Percentiles rank a stretch among this genome's conserved stretches.
Evolutionary conservation across 2,113 vertebrate genomes (phyloP).

Genomic region (Aegithalos caudatus): DNA sequence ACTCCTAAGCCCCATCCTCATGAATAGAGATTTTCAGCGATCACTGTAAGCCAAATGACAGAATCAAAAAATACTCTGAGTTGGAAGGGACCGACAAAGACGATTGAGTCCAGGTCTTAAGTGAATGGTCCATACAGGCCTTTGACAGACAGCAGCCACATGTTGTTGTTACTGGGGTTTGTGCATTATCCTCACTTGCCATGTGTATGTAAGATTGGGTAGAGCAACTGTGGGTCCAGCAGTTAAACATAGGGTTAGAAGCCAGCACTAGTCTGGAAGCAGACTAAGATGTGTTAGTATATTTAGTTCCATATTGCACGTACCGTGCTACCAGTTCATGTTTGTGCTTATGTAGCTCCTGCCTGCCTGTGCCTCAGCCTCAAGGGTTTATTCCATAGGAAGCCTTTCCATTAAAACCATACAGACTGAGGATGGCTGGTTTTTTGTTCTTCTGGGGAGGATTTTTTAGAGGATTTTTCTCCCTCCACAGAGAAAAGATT

Average conservation of each 20-base stretch:
- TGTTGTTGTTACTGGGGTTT: neutral
- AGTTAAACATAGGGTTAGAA: neutral
- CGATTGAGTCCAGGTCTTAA: neutral
- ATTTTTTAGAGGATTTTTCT: neutral
- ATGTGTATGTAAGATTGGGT: neutral
- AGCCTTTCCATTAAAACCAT: neutral
- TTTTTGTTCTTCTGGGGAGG: neutral
- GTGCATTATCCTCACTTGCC: neutral
- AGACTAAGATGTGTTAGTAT: neutral
- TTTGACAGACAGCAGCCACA: neutral
- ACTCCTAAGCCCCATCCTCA: neutral
- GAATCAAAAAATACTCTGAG: neutral
- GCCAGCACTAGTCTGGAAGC: neutral
- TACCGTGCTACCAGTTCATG: neutral
- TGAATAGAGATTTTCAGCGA: neutral
- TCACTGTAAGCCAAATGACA: neutral
- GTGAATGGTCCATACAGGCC: neutral
- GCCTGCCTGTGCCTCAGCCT: neutral
- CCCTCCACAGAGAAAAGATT: neutral
- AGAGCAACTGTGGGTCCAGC: neutral
- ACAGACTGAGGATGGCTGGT: fast-evolving
- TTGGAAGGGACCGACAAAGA: neutral
- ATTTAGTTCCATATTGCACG: neutral
- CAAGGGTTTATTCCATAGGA: neutral
- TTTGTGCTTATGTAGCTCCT: neutral